Evolutionary conservation across 30 jellyfish, hydroid and myxozoan species (phyloP), one percentile per base, ranked within the genome.

Genomic region (Rhopilema esculentum): DNA sequence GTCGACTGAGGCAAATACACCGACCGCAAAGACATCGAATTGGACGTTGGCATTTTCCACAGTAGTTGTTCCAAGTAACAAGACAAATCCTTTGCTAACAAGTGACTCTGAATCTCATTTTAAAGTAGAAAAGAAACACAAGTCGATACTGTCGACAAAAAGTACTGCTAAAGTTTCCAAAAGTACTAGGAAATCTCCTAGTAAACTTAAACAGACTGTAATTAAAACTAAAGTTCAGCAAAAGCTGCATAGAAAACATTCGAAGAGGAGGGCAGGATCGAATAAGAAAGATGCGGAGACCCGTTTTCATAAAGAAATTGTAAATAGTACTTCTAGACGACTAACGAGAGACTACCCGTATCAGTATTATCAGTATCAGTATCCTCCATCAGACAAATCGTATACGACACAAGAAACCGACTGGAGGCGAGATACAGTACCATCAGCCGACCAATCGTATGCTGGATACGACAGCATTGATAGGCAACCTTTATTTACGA

Each of bases 21-120:
- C 21, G 57, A 19, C 57, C 22, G 49, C 66, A n/a, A 71, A 30
- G 21, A 65, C 77, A 4, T 74, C 94, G 1, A 85, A 85, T 53
- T 73, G 94, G 94, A 85, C 94, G 26, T 82, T 85, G 28, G 88
- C 94, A 27, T 85, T 85, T 51, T 85, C 94, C 18, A 85, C 94
- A 52, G 61, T 21, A 7, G 94, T 85, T 18, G 77, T 61, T 18
- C 88, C 84, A 1, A 69, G 57, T 16, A 85, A 73, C 78, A 85
- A 85, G 53, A 72, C 94, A 27, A 85, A 85, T 31, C 94, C 94
- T 8, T 18, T 27, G 50, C 80, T 73, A 62, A 71, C 89, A 9
- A 40, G 22, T 31, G 84, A 67, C 26, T 33, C 84, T 72, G 80
- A 48, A 75, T 48, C 18, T n/a, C 75, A 61, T 23, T n/a, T 23